Percentiles rank a stretch among this genome's conserved stretches.
These are phyloP conservation scores for Himalopsyche japonica DNA, from an alignment of 2,888 invertebrate genomes.

Conservation along the genomic window DNA sequence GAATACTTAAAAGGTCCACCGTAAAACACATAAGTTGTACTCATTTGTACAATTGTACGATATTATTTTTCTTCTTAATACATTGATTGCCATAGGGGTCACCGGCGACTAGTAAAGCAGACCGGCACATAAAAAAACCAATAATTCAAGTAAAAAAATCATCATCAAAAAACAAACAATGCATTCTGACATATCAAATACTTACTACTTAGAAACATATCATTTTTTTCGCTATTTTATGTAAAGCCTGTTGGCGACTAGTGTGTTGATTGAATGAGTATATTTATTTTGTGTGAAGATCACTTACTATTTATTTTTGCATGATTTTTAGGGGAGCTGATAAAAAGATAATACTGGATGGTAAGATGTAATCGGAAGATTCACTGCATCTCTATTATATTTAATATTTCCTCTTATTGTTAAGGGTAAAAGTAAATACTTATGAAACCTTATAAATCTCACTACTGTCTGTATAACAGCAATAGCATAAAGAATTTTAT, in stretches of 20 bases:
- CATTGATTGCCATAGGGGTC: too few relatives aligned
- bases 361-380: conserved; percentile 9
- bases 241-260: too few relatives aligned
- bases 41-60: not conserved
- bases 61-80: too few relatives aligned
- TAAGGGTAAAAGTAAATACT: not conserved
- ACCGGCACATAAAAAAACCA: too few relatives aligned
- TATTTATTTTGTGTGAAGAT: conserved; percentile 7
- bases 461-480: not conserved
- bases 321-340: conserved; percentile 38
- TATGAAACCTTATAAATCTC: not conserved
- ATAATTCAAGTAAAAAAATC: too few relatives aligned
- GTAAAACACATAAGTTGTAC: too few relatives aligned
- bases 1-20: not conserved
- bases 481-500: not conserved
- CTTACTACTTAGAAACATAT: too few relatives aligned
- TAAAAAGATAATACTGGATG: conserved; percentile 33
- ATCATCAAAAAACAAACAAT: too few relatives aligned
- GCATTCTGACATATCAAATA: too few relatives aligned
- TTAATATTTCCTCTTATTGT: not conserved
- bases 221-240: too few relatives aligned
- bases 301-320: not conserved
- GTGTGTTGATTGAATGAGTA: too few relatives aligned
- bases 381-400: not conserved
- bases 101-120: too few relatives aligned